phyloP scores from a whole-genome alignment of 2,797 vertebrate genomes.

The Phoeniculus purpureus region DNA sequence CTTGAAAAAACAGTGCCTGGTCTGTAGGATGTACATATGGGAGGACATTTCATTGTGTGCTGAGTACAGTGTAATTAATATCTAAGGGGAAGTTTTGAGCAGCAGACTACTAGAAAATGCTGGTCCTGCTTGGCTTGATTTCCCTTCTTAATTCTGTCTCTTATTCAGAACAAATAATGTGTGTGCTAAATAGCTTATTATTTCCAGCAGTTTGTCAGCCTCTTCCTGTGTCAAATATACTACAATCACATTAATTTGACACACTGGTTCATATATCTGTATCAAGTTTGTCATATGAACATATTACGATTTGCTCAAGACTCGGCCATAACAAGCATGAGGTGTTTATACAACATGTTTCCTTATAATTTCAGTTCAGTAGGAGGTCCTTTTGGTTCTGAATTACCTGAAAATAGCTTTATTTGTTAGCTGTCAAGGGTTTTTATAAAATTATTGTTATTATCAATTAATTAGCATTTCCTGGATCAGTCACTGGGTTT shows the following conservation, averaged over 20 bases:
- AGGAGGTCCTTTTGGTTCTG: background rate
- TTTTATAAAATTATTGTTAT: background rate
- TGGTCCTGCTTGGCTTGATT: background rate
- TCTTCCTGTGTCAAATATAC: conserved; percentile 19
- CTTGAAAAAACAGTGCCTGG: background rate
- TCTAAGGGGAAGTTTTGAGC: background rate
- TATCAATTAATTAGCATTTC: background rate
- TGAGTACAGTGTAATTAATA: background rate
- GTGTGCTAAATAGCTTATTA: background rate
- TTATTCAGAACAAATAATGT: background rate
- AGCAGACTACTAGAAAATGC: background rate
- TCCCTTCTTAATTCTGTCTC: background rate
- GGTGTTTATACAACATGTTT: background rate
- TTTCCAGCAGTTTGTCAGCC: background rate
- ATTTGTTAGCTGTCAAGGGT: background rate
- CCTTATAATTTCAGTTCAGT: conserved; percentile 2
- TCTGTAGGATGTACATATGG: background rate
- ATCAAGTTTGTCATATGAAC: background rate
- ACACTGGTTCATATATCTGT: background rate
- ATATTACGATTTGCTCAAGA: background rate
- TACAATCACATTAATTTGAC: conserved; percentile 13
- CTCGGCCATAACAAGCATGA: background rate
- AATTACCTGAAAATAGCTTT: conserved; percentile 23
- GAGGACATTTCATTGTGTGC: background rate
- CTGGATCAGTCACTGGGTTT: background rate